Evolutionary conservation across 53 echinoderm and acorn worm species (phyloP).

Genomic region (Patiria pectinifera): DNA sequence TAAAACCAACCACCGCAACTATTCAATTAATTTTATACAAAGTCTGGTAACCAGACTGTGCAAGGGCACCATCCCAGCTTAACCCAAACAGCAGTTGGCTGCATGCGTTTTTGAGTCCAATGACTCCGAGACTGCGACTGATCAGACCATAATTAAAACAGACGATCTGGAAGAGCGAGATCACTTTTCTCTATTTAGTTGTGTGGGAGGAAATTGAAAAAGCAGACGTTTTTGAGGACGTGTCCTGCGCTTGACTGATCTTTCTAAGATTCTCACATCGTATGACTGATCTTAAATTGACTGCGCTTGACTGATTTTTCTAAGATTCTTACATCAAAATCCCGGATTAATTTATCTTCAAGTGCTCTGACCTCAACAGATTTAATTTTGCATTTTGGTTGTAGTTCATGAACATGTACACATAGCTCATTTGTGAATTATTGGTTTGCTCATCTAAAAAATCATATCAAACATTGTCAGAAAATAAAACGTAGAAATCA

Average conservation of each 20-base stretch:
- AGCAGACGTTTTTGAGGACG: background rate
- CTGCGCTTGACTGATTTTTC: background rate
- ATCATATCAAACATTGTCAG: too few relatives aligned
- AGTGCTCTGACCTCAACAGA: too few relatives aligned
- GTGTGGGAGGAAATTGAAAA: slow-evolving; percentile 21
- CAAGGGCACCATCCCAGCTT: too few relatives aligned
- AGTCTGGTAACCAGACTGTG: slow-evolving; percentile 26
- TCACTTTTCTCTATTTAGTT: slow-evolving; percentile 6
- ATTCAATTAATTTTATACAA: background rate
- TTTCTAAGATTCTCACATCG: background rate
- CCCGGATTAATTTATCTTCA: too few relatives aligned
- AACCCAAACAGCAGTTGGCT: background rate
- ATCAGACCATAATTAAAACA: slow-evolving; percentile 20
- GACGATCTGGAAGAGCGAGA: slow-evolving; percentile 20
- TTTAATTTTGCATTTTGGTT: too few relatives aligned
- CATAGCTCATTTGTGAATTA: too few relatives aligned
- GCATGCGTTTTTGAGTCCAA: background rate
- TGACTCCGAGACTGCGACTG: background rate
- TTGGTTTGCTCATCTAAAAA: too few relatives aligned
- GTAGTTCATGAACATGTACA: too few relatives aligned
- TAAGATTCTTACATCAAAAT: background rate
- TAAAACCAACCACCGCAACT: background rate
- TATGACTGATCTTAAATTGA: too few relatives aligned
- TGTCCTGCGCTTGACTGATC: background rate
- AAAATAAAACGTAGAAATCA: too few relatives aligned